Evolutionary conservation across 2,113 vertebrate genomes (phyloP), one percentile per base, ranked within the genome.

Genomic region (Apistogramma diplotaenia): DNA sequence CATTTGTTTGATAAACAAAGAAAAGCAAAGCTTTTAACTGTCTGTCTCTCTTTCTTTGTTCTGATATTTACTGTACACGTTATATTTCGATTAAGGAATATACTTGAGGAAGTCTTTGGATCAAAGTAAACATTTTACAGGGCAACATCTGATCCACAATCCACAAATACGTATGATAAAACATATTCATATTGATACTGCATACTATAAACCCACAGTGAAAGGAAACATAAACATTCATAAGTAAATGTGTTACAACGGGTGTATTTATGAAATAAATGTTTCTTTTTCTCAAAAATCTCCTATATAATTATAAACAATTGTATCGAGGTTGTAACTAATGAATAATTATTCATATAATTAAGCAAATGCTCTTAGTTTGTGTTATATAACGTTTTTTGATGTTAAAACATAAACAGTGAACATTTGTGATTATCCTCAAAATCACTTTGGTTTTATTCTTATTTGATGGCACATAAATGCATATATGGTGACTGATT

Each of bases 1-100:
- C 65, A 62, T 88, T 89, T 85, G 75, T 84, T 87, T 89, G 74
- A 90, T 79, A 85, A 89, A 91, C 76, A 80, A 72, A 75, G 85
- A 78, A 86, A 85, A 91, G 70, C 40, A 86, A 90, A 81, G 33
- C 49, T 84, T 89, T 79, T 67, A 77, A 78, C 56, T 76, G 37
- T 76, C 35, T 74, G 15, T 80, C 74, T 78, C 10, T 78, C 43
- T 89, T 72, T 53, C 29, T 35, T 72, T 81, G 57, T 87, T 90
- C 23, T 81, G 76, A 87, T 85, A 87, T 89, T 75, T 78, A 83
- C 70, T 61, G 35, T 71, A 31, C 74, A 60, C 89, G 54, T 76
- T 75, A 84, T 84, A 86, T 9, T 58, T 81, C 85, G 49, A 79
- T 81, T 71, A 79, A 85, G 77, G 37, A 84, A 58, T 71, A 81